phyloP scores from a whole-genome alignment of 2,888 invertebrate species.

The Cantharis lateralis region DNA sequence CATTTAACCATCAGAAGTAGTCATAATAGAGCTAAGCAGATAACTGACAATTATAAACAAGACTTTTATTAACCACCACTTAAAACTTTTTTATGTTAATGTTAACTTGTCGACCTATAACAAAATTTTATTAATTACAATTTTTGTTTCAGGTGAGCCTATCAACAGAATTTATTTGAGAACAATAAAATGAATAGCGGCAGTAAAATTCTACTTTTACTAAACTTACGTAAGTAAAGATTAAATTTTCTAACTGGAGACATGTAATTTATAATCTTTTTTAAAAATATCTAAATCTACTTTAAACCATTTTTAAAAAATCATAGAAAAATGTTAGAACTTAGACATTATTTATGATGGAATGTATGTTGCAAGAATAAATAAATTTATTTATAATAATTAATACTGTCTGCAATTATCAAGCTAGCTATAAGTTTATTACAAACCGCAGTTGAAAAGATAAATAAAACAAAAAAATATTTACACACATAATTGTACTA shows the following conservation, averaged over 20 bases:
- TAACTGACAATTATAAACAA: conserved; percentile 3
- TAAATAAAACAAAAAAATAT: not conserved
- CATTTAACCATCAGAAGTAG: conserved; percentile 17
- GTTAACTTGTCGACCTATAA: not conserved
- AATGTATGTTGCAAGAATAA: not conserved
- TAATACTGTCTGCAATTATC: not conserved
- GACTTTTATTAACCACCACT: not conserved
- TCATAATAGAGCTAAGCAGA: conserved; percentile 7
- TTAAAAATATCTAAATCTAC: too few relatives aligned
- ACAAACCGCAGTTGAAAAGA: not conserved
- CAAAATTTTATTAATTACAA: not conserved
- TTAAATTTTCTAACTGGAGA: not conserved
- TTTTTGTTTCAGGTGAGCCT: not conserved
- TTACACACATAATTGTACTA: not conserved
- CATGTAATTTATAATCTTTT: too few relatives aligned
- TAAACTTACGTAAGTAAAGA: not conserved
- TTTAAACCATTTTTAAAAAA: too few relatives aligned
- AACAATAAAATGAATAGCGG: not conserved
- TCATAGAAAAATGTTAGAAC: too few relatives aligned
- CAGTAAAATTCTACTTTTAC: not conserved
- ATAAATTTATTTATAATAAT: not conserved
- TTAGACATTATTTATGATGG: too few relatives aligned
- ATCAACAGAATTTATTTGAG: not conserved
- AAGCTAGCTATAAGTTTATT: not conserved
- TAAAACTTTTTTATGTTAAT: not conserved